phyloP scores from a whole-genome alignment of 2,888 invertebrate species.

The Hemaris fuciformis region DNA sequence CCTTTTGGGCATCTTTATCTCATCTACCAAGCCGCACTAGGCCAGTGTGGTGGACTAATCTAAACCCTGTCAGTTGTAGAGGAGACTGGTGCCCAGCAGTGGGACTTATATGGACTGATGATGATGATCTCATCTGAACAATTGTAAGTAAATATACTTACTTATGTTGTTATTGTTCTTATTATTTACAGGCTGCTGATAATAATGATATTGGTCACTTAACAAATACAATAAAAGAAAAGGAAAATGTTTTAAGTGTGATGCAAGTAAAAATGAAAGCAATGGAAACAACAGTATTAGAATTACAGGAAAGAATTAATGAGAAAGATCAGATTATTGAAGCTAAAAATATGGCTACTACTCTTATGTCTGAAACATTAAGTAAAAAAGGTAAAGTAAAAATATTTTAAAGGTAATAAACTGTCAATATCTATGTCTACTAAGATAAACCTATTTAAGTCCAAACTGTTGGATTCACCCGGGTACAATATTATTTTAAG shows the following conservation, averaged over 20 bases:
- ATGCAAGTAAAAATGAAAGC: slow-evolving; percentile 79
- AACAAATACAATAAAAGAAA: slow-evolving; percentile 83
- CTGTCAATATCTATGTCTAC: neutral
- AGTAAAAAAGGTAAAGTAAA: slow-evolving; percentile 79
- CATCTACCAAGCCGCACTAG: too few relatives aligned
- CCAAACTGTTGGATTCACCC: too few relatives aligned
- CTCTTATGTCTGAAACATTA: slow-evolving; percentile 87
- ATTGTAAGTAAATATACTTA: too few relatives aligned
- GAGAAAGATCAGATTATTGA: slow-evolving; percentile 93
- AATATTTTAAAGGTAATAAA: neutral
- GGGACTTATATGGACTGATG: too few relatives aligned
- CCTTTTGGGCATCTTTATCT: too few relatives aligned
- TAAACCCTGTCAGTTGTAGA: too few relatives aligned
- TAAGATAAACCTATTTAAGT: too few relatives aligned
- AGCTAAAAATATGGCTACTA: slow-evolving; percentile 89
- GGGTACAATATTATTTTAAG: too few relatives aligned
- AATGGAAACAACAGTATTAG: slow-evolving; percentile 88
- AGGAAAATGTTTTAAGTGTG: slow-evolving; percentile 66
- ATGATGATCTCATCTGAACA: too few relatives aligned
- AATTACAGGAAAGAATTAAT: slow-evolving; percentile 90
- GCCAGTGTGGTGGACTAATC: too few relatives aligned
- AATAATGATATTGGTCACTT: slow-evolving; percentile 78
- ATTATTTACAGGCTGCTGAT: slow-evolving; percentile 44
- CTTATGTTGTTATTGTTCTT: neutral
- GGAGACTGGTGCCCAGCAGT: too few relatives aligned